These are phyloP conservation scores for Diorhabda carinulata DNA, from an alignment of 1,140 invertebrate genomes.

Conservation along the genomic window DNA sequence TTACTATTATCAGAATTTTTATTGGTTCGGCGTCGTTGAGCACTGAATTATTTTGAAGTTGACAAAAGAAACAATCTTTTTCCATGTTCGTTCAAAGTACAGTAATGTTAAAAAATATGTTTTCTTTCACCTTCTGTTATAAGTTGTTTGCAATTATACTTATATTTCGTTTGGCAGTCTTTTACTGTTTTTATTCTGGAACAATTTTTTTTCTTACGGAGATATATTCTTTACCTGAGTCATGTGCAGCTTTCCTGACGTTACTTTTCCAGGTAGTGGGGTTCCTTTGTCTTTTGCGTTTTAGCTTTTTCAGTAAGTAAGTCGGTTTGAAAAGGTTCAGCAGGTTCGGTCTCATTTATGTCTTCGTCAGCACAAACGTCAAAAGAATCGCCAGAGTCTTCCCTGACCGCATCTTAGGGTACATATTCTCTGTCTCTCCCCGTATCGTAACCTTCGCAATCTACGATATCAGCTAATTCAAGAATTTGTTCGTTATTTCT, in stretches of 20 bases:
- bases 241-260: conserved; percentile 10
- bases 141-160: conserved; percentile 1
- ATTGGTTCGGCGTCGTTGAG: neutral
- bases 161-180: neutral
- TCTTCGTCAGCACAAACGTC: conserved; percentile 5
- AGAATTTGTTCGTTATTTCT: too few relatives aligned
- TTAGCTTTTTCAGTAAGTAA: conserved; percentile 11
- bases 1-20: conserved; percentile 3
- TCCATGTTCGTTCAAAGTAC: neutral
- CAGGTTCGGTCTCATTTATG: neutral
- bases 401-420: neutral
- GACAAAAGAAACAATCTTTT: conserved; percentile 3
- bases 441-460: conserved; percentile 1
- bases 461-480: too few relatives aligned
- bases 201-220: conserved; percentile 11
- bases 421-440: conserved; percentile 6
- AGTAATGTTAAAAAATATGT: conserved; percentile 4
- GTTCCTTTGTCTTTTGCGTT: conserved; percentile 4
- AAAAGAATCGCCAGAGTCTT: neutral
- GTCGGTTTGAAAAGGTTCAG: conserved; percentile 6
- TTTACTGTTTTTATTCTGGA: conserved; percentile 3
- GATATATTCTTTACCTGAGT: conserved; percentile 9
- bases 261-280: conserved; percentile 5
- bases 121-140: conserved; percentile 10
- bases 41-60: conserved; percentile 4